Evolutionary conservation across 2,113 vertebrate genomes (phyloP).

Genomic region (Microtus oregoni): DNA sequence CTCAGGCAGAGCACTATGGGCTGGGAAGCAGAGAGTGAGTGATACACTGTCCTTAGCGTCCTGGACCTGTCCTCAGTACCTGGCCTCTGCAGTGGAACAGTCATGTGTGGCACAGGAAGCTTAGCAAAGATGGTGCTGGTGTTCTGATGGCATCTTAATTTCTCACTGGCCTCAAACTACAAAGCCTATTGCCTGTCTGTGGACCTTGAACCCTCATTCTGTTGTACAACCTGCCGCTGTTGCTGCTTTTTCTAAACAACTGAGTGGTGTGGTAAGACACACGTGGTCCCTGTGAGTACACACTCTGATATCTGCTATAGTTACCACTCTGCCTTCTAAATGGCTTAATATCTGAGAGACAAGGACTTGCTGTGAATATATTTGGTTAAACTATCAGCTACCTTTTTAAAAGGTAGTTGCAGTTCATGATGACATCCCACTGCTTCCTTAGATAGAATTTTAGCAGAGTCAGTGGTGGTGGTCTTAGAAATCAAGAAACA

Average conservation of each 20-base stretch:
- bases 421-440: too few relatives aligned
- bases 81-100: neutral
- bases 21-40: conserved; percentile 57
- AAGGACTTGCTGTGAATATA: fast-evolving
- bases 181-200: neutral
- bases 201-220: neutral
- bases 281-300: too few relatives aligned
- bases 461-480: too few relatives aligned
- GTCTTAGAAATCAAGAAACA: neutral
- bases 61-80: neutral
- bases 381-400: fast-evolving
- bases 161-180: neutral
- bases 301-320: fast-evolving
- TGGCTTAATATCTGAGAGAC: fast-evolving
- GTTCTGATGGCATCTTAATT: neutral
- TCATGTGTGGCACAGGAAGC: neutral
- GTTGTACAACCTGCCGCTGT: neutral
- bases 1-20: conserved; percentile 74
- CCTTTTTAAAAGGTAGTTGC: fast-evolving
- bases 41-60: conserved; percentile 66
- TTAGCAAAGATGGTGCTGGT: neutral
- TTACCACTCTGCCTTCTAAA: fast-evolving
- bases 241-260: neutral
- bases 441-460: fast-evolving
- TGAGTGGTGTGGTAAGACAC: neutral